Evolutionary conservation across 2,797 vertebrate species (phyloP), one percentile per base, ranked within the genome.

Genomic region (Hydrolagus colliei): DNA sequence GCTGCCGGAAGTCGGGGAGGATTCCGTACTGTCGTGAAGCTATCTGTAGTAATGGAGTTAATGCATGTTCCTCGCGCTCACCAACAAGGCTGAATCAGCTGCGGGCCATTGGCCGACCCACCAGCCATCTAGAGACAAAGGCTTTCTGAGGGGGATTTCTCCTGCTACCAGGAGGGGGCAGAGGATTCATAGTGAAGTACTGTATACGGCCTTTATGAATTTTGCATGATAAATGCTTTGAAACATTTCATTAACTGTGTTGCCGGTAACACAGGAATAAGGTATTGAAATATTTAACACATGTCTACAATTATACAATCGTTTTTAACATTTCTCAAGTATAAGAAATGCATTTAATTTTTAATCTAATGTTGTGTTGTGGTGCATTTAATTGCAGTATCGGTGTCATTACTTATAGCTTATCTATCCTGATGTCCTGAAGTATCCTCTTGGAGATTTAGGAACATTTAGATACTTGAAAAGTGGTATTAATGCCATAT

Each of bases 1-100:
- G 86, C 92, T 95, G 89, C 94, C 95, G 89, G 94, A 94, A 1
- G 92, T 94, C 87, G 95, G 95, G 89, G 96, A 96, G 89, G 94
- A 98, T 72, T 96, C 97, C 89, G 91, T 94, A 88, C 95, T 96
- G 88, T 96, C 94, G 14, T 99, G 97, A 99, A 79, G 68, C 0
- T 14, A 20, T 32, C 65, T 84, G 79, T 18, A 67, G n/a, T 84
- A 71, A 84, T 20, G 32, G 79, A 71, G 63, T 41, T 61, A 67
- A 18, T 52, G 79, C 65, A 84, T 71, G 65, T 41, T 80, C 32
- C 18, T 41, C 10, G 32, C 63, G 3, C 35, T 71, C 65, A 9
- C 32, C 32, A 52, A 71, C 9, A 84, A 71, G 18, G 71, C 41
- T 41, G 75, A 9, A 18, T 84, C 79, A 35, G 65, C 65, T 84